A percentile compares a stretch with the other conserved stretches of the same genome.
Evolutionary conservation across 1,140 invertebrate species (phyloP).

Genomic region (Ptiloglossa arizonensis): DNA sequence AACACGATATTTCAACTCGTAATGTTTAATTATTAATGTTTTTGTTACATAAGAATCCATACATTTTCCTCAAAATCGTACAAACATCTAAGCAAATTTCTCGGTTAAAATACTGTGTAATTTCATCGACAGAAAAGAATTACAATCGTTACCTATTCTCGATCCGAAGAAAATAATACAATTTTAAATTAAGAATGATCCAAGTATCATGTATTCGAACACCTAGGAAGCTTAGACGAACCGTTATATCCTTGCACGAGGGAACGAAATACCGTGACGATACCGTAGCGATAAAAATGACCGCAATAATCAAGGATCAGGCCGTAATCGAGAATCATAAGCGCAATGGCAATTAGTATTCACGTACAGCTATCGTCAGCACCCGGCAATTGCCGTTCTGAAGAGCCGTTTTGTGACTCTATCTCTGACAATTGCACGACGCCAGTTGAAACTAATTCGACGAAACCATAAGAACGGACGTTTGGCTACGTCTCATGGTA

Average conservation of each 20-base stretch:
- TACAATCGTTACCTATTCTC: too few species aligned
- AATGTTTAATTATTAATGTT: too few species aligned
- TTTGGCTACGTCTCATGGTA: slow-evolving; percentile 40
- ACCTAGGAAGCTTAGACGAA: too few species aligned
- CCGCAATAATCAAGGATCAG: slow-evolving; percentile 34
- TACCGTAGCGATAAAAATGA: neutral
- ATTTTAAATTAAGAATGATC: too few species aligned
- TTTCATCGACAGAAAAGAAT: too few species aligned
- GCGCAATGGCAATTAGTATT: slow-evolving; percentile 40
- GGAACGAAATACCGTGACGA: neutral
- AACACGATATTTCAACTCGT: too few species aligned
- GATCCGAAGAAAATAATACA: too few species aligned
- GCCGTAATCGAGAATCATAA: slow-evolving; percentile 37
- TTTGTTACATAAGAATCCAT: too few species aligned
- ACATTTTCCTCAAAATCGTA: too few species aligned
- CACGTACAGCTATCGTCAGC: slow-evolving; percentile 42
- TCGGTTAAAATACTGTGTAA: too few species aligned
- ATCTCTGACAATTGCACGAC: slow-evolving; percentile 43
- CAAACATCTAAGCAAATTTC: too few species aligned
- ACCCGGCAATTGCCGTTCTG: slow-evolving; percentile 16
- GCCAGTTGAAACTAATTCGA: slow-evolving; percentile 45
- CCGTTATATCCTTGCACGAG: neutral
- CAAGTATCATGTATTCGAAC: too few species aligned
- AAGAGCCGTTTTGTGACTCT: slow-evolving; percentile 38
- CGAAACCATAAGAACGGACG: slow-evolving; percentile 48